phyloP scores from a whole-genome alignment of 1,140 invertebrate genomes.

The Ceratina australensis region DNA sequence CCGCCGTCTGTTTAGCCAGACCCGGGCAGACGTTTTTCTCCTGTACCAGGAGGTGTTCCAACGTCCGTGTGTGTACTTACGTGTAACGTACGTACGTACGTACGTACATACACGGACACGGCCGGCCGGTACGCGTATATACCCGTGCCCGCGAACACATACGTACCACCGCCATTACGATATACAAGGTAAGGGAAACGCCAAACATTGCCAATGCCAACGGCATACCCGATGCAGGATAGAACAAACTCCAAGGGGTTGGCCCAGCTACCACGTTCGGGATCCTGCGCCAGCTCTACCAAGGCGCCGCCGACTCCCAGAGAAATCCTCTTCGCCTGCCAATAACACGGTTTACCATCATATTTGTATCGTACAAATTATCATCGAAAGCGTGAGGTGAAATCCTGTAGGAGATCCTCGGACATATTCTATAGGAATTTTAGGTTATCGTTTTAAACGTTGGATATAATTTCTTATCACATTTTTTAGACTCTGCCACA shows the following conservation, averaged over 20 bases:
- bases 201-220: conserved; percentile 95
- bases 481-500: too few relatives aligned
- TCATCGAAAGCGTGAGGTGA: not conserved
- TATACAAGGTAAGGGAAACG: conserved; percentile 92
- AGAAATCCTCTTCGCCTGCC: conserved; percentile 68
- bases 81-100: not conserved
- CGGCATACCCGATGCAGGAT: conserved; percentile 89
- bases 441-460: too few relatives aligned
- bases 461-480: too few relatives aligned
- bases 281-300: conserved; percentile 54
- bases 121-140: not conserved
- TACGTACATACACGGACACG: not conserved
- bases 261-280: conserved; percentile 85
- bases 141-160: conserved; percentile 20
- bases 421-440: too few relatives aligned
- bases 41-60: not conserved
- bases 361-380: conserved; percentile 61
- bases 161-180: conserved; percentile 89
- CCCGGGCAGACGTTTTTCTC: conserved; percentile 19
- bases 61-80: not conserved
- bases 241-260: conserved; percentile 87
- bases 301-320: conserved; percentile 64
- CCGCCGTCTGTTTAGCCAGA: conserved; percentile 33
- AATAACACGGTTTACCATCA: conserved; percentile 59
- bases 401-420: not conserved